phyloP scores from a whole-genome alignment of 1,140 invertebrate genomes.

The Hirudo medicinalis region DNA sequence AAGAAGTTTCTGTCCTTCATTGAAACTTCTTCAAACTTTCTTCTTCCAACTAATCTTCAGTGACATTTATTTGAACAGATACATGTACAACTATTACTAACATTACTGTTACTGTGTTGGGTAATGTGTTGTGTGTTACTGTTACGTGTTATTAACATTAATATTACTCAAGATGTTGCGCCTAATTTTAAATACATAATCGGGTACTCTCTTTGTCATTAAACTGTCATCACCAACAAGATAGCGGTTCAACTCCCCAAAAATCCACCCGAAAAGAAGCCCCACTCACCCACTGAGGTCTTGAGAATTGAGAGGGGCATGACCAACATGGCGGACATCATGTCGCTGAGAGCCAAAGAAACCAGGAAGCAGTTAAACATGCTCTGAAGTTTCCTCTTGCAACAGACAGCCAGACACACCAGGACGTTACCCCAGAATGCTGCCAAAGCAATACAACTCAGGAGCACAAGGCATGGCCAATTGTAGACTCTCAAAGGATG shows the following conservation, averaged over 20 bases:
- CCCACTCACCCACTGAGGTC: slow-evolving; percentile 23
- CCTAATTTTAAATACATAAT: too few relatives aligned
- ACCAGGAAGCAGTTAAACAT: slow-evolving; percentile 42
- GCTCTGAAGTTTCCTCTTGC: slow-evolving; percentile 35
- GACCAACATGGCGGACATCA: slow-evolving; percentile 30
- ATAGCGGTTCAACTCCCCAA: not conserved
- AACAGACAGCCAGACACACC: slow-evolving; percentile 35
- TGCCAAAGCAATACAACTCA: slow-evolving; percentile 23
- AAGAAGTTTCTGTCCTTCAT: too few relatives aligned
- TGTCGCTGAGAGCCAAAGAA: slow-evolving; percentile 36
- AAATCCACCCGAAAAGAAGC: not conserved
- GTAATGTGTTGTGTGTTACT: too few relatives aligned
- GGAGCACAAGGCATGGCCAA: slow-evolving; percentile 24
- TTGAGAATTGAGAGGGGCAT: slow-evolving; percentile 25
- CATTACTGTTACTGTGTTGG: not conserved
- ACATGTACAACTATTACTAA: not conserved
- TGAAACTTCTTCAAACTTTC: too few relatives aligned
- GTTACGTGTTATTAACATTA: not conserved
- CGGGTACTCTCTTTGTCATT: too few relatives aligned
- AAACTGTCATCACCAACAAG: not conserved
- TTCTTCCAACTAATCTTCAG: too few relatives aligned
- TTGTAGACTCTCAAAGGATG: slow-evolving; percentile 16
- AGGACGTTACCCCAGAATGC: slow-evolving; percentile 35
- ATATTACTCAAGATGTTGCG: too few relatives aligned
- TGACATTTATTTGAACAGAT: not conserved